These are phyloP conservation scores for Exocentrus adspersus DNA, from an alignment of 2,888 invertebrate species.

Conservation along the genomic window DNA sequence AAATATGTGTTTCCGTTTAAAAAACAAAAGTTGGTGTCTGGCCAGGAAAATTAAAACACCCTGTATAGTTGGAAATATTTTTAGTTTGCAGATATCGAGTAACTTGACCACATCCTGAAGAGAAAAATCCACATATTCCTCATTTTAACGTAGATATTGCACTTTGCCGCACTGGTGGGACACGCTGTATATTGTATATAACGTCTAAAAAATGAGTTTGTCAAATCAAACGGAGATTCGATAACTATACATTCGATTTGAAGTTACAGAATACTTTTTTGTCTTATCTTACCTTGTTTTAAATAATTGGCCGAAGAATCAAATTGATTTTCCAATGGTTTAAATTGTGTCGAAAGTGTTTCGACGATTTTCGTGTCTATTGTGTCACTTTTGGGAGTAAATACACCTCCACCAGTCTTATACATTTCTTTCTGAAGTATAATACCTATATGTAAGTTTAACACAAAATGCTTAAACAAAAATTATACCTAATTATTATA, in stretches of 20 bases:
- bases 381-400: constrained; percentile 1
- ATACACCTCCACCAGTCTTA: not conserved
- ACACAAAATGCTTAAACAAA: not conserved
- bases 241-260: not conserved
- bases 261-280: not conserved
- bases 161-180: too few species aligned
- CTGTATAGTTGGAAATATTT: too few species aligned
- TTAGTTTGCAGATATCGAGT: too few species aligned
- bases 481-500: constrained; percentile 3
- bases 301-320: not conserved
- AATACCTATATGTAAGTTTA: not conserved
- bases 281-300: not conserved
- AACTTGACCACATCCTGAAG: too few species aligned
- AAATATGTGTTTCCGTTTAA: too few species aligned
- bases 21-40: too few species aligned
- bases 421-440: constrained; percentile 9
- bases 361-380: not conserved
- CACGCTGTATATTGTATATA: too few species aligned
- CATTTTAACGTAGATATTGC: too few species aligned
- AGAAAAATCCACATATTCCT: too few species aligned
- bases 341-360: not conserved
- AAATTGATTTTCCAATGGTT: not conserved
- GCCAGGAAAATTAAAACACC: too few species aligned
- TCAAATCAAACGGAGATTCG: not conserved
- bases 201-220: not conserved